Conservation (phyloP, 2,797 vertebrate species). For the Gila robusta region DNA sequence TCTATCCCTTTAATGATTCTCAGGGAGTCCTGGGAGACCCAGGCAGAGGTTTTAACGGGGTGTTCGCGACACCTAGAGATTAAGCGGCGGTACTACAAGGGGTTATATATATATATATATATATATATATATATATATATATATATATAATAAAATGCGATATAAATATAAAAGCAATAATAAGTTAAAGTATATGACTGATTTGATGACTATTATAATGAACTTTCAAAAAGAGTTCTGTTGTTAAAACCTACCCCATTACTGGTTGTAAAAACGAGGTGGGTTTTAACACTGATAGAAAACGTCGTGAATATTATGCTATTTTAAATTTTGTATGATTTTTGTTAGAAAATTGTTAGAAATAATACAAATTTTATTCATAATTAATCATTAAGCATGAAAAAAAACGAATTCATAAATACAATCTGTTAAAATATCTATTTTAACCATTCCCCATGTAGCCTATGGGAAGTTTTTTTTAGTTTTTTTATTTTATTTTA, state of each 20-base stretch:
- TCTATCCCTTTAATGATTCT: not conserved
- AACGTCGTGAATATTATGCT: not conserved
- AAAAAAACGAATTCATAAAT: not conserved
- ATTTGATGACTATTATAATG: not conserved
- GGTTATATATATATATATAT: not conserved
- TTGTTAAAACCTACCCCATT: not conserved
- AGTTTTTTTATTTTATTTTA: not conserved
- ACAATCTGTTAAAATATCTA: not conserved
- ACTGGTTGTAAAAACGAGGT: not conserved
- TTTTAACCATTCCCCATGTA: not conserved
- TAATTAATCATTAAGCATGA: too few relatives aligned
- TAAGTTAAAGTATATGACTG: not conserved
- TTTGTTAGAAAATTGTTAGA: not conserved
- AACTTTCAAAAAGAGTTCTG: not conserved
- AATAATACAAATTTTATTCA: not conserved
- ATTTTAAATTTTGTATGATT: not conserved
- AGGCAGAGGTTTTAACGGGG: not conserved
- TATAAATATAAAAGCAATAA: not conserved
- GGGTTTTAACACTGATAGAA: not conserved
- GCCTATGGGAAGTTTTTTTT: not conserved
- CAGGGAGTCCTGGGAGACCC: not conserved
- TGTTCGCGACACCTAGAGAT: constrained; percentile 30
- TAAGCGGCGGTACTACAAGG: constrained; percentile 1
- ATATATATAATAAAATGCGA: not conserved
- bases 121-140: not conserved